A percentile compares a stretch with the other conserved stretches of the same genome.
Conservation (phyloP, 2,113 vertebrate genomes). For the Psettodes erumei region DNA sequence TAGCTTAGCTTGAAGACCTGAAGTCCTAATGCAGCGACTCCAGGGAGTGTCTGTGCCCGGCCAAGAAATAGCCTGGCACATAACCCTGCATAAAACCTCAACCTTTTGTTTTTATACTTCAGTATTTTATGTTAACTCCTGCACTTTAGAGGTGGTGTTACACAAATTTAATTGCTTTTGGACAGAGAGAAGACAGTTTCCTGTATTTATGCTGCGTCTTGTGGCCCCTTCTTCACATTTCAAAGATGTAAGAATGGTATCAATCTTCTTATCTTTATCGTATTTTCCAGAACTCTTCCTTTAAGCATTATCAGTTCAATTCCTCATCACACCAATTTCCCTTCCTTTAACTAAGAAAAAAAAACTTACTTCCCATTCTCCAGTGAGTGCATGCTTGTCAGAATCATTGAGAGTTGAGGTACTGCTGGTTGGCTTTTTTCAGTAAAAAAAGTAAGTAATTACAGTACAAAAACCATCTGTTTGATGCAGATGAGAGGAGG, state of each 20-base stretch:
- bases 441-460: constrained; percentile 56
- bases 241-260: background rate
- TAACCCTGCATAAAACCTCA: background rate
- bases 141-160: background rate
- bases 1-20: background rate
- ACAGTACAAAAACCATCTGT: constrained; percentile 52
- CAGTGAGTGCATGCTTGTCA: constrained; percentile 20
- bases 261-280: background rate
- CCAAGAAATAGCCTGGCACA: background rate
- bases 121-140: background rate
- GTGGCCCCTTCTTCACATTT: background rate
- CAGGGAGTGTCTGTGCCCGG: background rate
- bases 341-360: background rate
- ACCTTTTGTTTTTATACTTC: accelerated
- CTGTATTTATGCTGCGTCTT: no score
- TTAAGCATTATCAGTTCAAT: no score
- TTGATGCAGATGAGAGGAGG: constrained; percentile 40
- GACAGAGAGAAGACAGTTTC: no score
- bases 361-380: background rate
- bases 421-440: constrained; percentile 19
- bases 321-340: background rate
- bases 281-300: background rate
- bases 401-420: constrained; percentile 2
- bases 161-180: background rate
- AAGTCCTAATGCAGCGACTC: background rate